Evolutionary conservation across 2,797 vertebrate genomes (phyloP), one percentile per base, ranked within the genome.

Genomic region (Alectoris magna): DNA sequence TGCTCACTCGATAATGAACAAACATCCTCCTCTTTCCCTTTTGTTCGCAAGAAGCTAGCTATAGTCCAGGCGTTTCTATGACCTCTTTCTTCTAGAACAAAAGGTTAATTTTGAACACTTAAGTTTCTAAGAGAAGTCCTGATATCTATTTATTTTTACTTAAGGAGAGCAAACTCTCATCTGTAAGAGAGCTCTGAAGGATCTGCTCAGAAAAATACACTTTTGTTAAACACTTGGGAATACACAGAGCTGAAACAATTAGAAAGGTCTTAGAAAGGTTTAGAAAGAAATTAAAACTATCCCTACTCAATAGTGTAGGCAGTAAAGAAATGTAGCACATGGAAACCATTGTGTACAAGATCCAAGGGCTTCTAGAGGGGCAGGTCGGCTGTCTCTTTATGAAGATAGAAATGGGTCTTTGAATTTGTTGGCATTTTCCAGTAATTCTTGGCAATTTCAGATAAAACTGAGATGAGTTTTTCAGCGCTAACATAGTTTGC

Each of bases 301-400:
- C 22, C 8, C 9, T 31, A 0, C 38, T 68, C 43, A 14, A 31
- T 3, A 21, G 17, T 4, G 13, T 9, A 15, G 0, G 2, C 26
- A 62, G 41, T 64, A 76, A 82, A 49, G 60, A 18, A 58, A 10
- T 19, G 24, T n/a, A 67, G 39, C 11, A 84, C 64, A 29, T 11
- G 12, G 66, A 70, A 78, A 46, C 26, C 19, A 22, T 58, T 14
- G 34, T 27, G 23, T 34, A 73, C 48, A 43, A 51, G 29, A 18
- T 27, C 21, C 49, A 74, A 7, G 36, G 38, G 56, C 34, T 68
- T 36, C 27, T 39, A 26, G 16, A 66, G 67, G 36, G 24, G 14
- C 14, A 53, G 62, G 44, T 26, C 14, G 38, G 56, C 6, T 63
- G 10, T 14, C 27, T 23, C 21, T 63, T 22, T 21, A 34, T 41